A percentile compares a stretch with the other conserved stretches of the same genome.
Conservation (phyloP, 2,888 invertebrate genomes). For the Zygothrica quintamaculata region DNA sequence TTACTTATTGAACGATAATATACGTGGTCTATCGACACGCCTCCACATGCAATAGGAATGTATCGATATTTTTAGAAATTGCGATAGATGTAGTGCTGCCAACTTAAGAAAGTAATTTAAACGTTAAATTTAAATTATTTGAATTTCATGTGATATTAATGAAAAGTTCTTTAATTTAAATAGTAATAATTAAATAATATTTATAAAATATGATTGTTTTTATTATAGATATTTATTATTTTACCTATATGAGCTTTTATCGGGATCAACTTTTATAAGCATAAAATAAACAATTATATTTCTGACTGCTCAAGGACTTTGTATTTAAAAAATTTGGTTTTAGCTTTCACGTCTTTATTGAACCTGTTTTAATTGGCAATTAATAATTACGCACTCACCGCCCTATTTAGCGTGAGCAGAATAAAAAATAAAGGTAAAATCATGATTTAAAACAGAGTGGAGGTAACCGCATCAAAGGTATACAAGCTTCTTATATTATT, state of each 20-base stretch:
- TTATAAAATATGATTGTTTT: too few relatives aligned
- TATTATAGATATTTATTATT: too few relatives aligned
- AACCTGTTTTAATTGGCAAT: conserved; percentile 72
- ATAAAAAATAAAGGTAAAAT: too few relatives aligned
- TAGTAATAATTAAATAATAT: too few relatives aligned
- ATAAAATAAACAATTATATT: too few relatives aligned
- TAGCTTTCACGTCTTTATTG: conserved; percentile 61
- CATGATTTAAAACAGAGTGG: conserved; percentile 50
- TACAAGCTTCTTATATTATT: conserved; percentile 9
- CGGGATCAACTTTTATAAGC: too few relatives aligned
- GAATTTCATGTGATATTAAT: too few relatives aligned
- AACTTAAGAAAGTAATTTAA: conserved; percentile 10
- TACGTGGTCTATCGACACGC: neutral
- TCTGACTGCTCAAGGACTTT: neutral
- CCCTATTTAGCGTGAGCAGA: conserved; percentile 40
- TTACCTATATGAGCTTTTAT: too few relatives aligned
- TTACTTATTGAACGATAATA: conserved; percentile 5
- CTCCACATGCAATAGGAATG: conserved; percentile 14
- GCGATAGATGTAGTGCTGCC: conserved; percentile 17
- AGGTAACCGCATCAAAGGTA: neutral
- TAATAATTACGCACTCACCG: conserved; percentile 71
- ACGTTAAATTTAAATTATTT: neutral
- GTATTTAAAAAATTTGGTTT: neutral
- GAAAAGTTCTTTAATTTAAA: too few relatives aligned
- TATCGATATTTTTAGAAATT: conserved; percentile 25